Conservation (phyloP, 2,888 invertebrate genomes). For the Bugulina stolonifera region DNA sequence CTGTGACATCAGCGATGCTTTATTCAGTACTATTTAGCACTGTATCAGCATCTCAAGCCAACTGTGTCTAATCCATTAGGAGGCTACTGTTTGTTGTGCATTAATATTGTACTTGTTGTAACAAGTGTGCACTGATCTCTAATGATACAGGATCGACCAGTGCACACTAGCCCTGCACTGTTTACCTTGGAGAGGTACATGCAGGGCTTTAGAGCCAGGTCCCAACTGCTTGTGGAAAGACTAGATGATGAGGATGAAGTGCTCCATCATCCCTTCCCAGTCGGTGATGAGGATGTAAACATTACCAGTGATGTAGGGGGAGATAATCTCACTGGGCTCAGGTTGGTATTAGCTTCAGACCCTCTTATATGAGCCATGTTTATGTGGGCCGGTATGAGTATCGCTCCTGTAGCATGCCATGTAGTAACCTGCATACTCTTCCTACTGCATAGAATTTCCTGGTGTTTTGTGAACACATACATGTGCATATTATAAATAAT, state of each 20-base stretch:
- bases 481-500: too few relatives aligned
- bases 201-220: slow-evolving; percentile 52
- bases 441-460: too few relatives aligned
- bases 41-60: too few relatives aligned
- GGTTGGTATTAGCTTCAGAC: too few relatives aligned
- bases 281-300: slow-evolving; percentile 23
- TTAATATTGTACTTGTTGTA: not conserved
- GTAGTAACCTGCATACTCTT: too few relatives aligned
- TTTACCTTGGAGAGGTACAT: slow-evolving; percentile 51
- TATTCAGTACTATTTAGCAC: too few relatives aligned
- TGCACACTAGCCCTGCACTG: slow-evolving; percentile 51
- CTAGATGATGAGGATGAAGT: slow-evolving; percentile 52
- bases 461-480: too few relatives aligned
- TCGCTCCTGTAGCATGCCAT: too few relatives aligned
- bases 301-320: not conserved
- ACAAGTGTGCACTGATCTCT: not conserved
- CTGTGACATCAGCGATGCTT: too few relatives aligned
- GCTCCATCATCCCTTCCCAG: slow-evolving; percentile 43
- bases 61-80: too few relatives aligned
- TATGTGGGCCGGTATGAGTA: too few relatives aligned
- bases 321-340: slow-evolving; percentile 18
- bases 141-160: slow-evolving; percentile 26
- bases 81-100: not conserved
- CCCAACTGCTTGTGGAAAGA: slow-evolving; percentile 46
- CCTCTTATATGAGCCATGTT: too few relatives aligned